Evolutionary conservation across 2,113 vertebrate genomes (phyloP), one percentile per base, ranked within the genome.

Genomic region (Indicator indicator): DNA sequence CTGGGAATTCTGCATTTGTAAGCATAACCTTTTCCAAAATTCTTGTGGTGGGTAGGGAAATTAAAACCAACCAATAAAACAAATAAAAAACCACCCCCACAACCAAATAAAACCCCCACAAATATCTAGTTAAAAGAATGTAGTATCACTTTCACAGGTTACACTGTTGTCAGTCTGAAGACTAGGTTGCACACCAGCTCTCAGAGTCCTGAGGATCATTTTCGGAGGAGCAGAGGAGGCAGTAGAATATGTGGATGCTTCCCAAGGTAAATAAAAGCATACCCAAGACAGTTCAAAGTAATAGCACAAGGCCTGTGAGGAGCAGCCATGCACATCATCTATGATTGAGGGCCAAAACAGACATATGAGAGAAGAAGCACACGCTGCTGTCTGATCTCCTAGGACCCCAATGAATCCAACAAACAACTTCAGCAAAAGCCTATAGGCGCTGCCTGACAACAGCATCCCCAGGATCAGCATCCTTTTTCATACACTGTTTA

Each of bases 391-490:
- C 23, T 42, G n/a, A 48, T 84, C 63, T 38, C 54, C 28, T 6
- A 8, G 28, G 2, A 30, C 2, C 1, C 44, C 33, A 68, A 1
- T 1, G 40, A 72, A 81, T 20, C 10, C 69, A 78, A 6, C 0
- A 0, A 80, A 5, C 7, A 59, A 33, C 55, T 83, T 18, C 12
- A 75, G 71, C 26, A 63, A 16, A n/a, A 86, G 15, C 10, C 33
- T 46, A 3, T 3, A 17, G 1, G 38, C 55, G 9, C 59, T 62
- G 27, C 40, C 28, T 69, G 55, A 64, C 40, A 82, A 69, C 74
- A 92, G 32, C 38, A 26, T 2, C 30, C n/a, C 59, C 24, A 42
- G 21, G 12, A 26, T 7, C 12, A 9, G 12, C 65, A 65, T 38
- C 46, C 17, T 40, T 71, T 64, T 40, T 16, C 10, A 32, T 30